Conservation (phyloP, 2,797 vertebrate species). For the Sus cebifrons region DNA sequence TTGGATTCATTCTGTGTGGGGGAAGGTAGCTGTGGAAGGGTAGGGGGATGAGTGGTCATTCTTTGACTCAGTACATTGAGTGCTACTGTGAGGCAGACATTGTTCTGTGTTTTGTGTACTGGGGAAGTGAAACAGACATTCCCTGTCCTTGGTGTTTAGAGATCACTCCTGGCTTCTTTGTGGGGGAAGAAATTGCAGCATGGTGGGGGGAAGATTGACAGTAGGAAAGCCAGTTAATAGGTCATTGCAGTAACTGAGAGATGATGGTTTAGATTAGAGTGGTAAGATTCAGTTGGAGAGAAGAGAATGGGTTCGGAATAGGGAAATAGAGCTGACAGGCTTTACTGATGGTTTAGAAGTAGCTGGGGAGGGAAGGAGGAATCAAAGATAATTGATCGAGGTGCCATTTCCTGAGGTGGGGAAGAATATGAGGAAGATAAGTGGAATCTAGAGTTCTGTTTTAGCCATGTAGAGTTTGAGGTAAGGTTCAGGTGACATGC, state of each 20-base stretch:
- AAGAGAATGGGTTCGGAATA: conserved; percentile 16
- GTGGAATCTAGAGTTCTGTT: not conserved
- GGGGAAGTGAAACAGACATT: not conserved
- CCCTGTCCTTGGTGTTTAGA: not conserved
- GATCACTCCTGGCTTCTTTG: not conserved
- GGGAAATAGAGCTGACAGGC: conserved; percentile 48
- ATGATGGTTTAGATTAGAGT: not conserved
- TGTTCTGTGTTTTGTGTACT: not conserved
- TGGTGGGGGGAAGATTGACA: not conserved
- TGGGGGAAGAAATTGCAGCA: not conserved
- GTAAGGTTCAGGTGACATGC: not conserved
- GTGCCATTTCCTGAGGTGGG: not conserved
- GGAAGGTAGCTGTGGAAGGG: not conserved
- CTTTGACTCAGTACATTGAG: not conserved
- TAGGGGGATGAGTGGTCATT: not conserved
- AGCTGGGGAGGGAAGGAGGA: not conserved
- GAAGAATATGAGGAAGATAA: not conserved
- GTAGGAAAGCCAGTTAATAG: not conserved
- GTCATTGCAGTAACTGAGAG: not conserved
- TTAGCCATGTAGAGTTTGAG: not conserved
- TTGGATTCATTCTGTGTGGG: not conserved
- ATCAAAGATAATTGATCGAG: not conserved
- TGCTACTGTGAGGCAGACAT: not conserved
- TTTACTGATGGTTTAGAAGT: conserved; percentile 45
- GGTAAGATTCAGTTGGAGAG: not conserved